These are phyloP conservation scores for Erebia aethiops DNA, from an alignment of 2,888 invertebrate species.

Conservation along the genomic window DNA sequence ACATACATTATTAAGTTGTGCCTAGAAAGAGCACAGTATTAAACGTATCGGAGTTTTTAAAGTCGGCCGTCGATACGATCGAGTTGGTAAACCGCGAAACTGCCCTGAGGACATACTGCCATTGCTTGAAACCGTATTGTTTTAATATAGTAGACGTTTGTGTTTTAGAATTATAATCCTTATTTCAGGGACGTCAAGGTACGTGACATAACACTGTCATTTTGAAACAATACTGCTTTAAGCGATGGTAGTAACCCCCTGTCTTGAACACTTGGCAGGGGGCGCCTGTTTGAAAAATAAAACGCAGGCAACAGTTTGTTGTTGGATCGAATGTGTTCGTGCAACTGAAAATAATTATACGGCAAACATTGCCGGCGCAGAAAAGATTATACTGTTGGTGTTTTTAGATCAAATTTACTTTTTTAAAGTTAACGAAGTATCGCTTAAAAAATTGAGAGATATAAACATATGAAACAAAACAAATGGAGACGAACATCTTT, in stretches of 20 bases:
- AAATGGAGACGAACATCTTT: too few species aligned
- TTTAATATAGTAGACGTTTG: too few species aligned
- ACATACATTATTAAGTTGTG: constrained; percentile 51
- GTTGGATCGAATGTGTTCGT: constrained; percentile 49
- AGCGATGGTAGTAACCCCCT: too few species aligned
- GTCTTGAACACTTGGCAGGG: constrained; percentile 68
- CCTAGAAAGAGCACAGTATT: constrained; percentile 63
- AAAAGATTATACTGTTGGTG: constrained; percentile 7
- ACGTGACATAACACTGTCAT: too few species aligned
- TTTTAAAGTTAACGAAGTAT: constrained; percentile 60
- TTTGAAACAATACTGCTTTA: too few species aligned
- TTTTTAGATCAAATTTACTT: constrained; percentile 4
- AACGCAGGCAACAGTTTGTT: constrained; percentile 75
- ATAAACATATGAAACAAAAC: too few species aligned
- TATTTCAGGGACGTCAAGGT: too few species aligned
- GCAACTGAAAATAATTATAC: constrained; percentile 48
- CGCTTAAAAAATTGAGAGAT: too few species aligned
- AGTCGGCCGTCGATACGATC: constrained; percentile 64
- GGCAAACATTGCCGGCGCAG: constrained; percentile 3
- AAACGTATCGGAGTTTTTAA: constrained; percentile 71
- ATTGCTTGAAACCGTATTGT: too few species aligned
- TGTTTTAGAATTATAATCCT: too few species aligned
- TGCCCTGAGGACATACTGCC: constrained; percentile 47
- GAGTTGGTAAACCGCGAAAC: constrained; percentile 70
- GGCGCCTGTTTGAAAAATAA: constrained; percentile 72